These are phyloP conservation scores for Dicranocentrus wangi DNA, from an alignment of 2,888 invertebrate genomes.

Conservation along the genomic window DNA sequence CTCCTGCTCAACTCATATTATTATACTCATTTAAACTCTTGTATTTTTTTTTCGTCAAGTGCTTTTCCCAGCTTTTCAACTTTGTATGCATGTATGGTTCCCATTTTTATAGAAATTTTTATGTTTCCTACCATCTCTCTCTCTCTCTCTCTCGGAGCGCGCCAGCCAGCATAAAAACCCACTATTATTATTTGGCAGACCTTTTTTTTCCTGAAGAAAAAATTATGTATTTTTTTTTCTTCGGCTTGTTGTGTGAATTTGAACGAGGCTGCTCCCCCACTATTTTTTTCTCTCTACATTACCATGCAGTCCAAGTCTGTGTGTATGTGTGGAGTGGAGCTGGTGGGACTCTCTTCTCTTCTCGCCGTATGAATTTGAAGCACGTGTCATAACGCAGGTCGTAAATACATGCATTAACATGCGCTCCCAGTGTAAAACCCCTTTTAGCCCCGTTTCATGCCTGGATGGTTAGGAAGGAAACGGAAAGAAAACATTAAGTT, in stretches of 20 bases:
- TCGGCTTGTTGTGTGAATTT: neutral
- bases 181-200: slow-evolving; percentile 26
- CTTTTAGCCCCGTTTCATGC: too few species aligned
- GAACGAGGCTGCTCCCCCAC: too few species aligned
- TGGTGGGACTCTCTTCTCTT: too few species aligned
- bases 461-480: slow-evolving; percentile 38
- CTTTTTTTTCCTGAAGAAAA: slow-evolving; percentile 29
- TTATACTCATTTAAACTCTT: neutral
- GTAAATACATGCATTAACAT: slow-evolving; percentile 43
- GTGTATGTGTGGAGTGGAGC: too few species aligned
- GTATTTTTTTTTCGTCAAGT: too few species aligned
- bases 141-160: too few species aligned
- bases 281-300: slow-evolving; percentile 23
- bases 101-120: too few species aligned
- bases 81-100: neutral
- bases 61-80: too few species aligned
- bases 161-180: neutral
- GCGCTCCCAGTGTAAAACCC: neutral
- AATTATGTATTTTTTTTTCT: slow-evolving; percentile 15
- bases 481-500: slow-evolving; percentile 44
- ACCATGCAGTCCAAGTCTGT: too few species aligned
- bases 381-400: slow-evolving; percentile 43
- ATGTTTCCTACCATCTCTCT: too few species aligned
- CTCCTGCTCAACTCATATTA: neutral
- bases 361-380: slow-evolving; percentile 30